A percentile compares a stretch with the other conserved stretches of the same genome.
phyloP scores from a whole-genome alignment of 2,888 invertebrate genomes.

The Phortica magna region DNA sequence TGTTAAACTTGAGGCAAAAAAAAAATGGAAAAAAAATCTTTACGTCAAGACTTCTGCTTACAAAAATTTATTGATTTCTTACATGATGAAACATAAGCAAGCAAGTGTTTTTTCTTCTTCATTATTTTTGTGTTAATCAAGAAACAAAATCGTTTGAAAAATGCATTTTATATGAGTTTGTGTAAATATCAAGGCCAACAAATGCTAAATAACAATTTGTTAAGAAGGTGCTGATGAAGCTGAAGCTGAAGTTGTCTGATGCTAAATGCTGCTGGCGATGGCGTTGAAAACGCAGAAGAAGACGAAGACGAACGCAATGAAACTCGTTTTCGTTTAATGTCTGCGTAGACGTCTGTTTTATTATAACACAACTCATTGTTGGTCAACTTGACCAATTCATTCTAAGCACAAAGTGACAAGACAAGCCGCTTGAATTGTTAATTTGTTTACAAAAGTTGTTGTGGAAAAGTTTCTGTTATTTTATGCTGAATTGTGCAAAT shows the following conservation, averaged over 20 bases:
- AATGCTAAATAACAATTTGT: constrained; percentile 24
- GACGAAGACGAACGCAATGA: background rate
- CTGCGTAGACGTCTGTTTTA: background rate
- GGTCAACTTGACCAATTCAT: background rate
- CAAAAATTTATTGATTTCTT: background rate
- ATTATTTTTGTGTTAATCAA: background rate
- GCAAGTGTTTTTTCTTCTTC: background rate
- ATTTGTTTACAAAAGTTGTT: background rate
- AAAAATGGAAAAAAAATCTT: background rate
- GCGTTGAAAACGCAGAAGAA: background rate
- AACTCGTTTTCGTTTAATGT: background rate
- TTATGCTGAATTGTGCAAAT: background rate
- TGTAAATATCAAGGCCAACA: constrained; percentile 27
- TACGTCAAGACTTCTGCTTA: background rate
- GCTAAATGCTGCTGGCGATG: background rate
- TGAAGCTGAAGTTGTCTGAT: background rate
- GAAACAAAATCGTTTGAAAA: background rate
- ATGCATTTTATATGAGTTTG: background rate
- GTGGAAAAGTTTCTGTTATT: background rate
- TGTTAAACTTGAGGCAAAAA: too few relatives aligned
- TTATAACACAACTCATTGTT: background rate
- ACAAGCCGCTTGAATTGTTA: constrained; percentile 5
- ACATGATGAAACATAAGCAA: background rate
- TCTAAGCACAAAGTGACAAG: background rate
- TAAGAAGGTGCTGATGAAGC: constrained; percentile 13